phyloP scores from a whole-genome alignment of 2,888 invertebrate genomes.

The Pterobdella sp. region DNA sequence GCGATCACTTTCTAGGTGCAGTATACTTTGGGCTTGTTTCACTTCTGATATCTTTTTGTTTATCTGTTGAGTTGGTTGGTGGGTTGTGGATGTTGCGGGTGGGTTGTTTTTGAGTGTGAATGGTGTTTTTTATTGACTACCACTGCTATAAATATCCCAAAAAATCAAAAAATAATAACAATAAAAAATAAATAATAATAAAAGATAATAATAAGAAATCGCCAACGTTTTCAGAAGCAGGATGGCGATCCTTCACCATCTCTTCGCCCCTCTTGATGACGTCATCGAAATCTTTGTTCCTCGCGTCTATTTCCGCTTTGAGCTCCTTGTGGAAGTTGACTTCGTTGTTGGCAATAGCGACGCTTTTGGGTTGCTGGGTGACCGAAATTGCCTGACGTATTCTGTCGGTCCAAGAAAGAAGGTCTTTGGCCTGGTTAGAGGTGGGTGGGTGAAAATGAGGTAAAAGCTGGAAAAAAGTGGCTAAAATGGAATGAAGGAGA shows the following conservation, averaged over 20 bases:
- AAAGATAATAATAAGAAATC: too few species aligned
- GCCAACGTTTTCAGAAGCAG: constrained; percentile 57
- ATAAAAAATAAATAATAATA: too few species aligned
- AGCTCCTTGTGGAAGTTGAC: constrained; percentile 52
- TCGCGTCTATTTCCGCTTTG: constrained; percentile 94
- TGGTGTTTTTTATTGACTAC: too few species aligned
- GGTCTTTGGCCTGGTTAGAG: constrained; percentile 65
- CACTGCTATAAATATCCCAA: too few species aligned
- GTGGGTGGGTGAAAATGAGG: neutral
- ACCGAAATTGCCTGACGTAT: constrained; percentile 91
- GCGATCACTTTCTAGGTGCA: constrained; percentile 76
- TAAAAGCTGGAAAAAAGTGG: neutral
- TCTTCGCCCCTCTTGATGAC: constrained; percentile 88
- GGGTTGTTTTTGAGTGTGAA: neutral
- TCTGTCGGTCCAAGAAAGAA: constrained; percentile 97
- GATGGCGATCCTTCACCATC: constrained; percentile 77
- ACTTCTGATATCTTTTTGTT: constrained; percentile 58
- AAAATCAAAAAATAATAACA: too few species aligned
- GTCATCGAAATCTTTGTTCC: constrained; percentile 89
- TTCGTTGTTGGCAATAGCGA: constrained; percentile 34
- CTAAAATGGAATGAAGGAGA: too few species aligned
- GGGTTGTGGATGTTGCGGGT: neutral
- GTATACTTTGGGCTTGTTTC: constrained; percentile 69
- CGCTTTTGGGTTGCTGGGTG: constrained; percentile 32
- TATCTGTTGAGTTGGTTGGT: constrained; percentile 41